Base-by-base conservation (phyloP, 2,113 vertebrate species). In the Pelusios castaneus region DNA sequence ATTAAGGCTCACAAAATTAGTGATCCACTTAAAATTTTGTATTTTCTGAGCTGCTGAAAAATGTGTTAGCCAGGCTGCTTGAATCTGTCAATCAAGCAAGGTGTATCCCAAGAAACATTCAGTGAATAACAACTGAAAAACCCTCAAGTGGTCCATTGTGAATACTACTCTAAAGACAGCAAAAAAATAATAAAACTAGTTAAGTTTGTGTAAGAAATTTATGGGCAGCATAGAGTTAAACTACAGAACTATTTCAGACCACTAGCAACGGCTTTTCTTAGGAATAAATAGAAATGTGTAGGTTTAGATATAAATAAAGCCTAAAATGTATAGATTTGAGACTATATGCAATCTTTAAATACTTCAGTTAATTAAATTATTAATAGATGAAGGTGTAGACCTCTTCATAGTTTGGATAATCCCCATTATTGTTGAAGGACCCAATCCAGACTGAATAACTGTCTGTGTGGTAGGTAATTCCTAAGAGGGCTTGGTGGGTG, bases 401-500 rank as follows among this genome's bases (percentile, higher is more conserved):
- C 34, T 89, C 90, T 93, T 87, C 81, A 89, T 58, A 94, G 89
- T 81, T 82, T 1, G 7, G 47, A 88, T 54, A 91, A 92, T 82
- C 8, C 1, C 1, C 88, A 92, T 85, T 84, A 80, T 55, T 91
- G 76, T 21, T 89, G 80, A 91, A 95, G 92, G 85, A 89, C 67
- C 75, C 38, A 41, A 82, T 81, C 96, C 38, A 75, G 70, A 22
- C n/a, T 75, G 70, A 75, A 73, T 87, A 91, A 91, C 84, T 91
- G 67, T 73, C 84, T 52, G 55, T 60, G 43, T 45, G 77, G 58
- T 49, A 34, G 78, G 49, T 2, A 47, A 63, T 17, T 8, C 85
- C 55, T 54, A 58, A 92, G 87, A 43, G 19, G 67, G 45, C 80
- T 89, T 88, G 81, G 80, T 81, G 52, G 16, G 90, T 38, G 24